Evolutionary conservation across 1,140 invertebrate species (phyloP), one percentile per base, ranked within the genome.

Genomic region (Epicauta chinensis): DNA sequence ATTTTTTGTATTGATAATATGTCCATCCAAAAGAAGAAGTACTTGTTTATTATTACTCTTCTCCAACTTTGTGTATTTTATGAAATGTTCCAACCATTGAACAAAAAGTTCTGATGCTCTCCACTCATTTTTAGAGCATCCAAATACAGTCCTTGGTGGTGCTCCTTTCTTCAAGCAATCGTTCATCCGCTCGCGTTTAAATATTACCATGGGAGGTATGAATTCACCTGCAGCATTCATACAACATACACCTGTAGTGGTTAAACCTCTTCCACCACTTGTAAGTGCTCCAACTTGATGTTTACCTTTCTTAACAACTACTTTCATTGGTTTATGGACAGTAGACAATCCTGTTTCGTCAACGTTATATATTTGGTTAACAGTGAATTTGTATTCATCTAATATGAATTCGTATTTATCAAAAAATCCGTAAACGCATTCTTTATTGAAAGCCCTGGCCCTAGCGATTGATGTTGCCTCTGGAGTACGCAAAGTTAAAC

Each of bases 361-460:
- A 13, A 65, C 64, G 7, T 61, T 51, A 9, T 59, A 59, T 13
- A 67, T 71, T 42, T 53, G 14, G 34, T 57, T 48, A 13, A 53
- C 15, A 47, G 50, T 35, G 40, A 63, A 64, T 9, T 53, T 54
- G 46, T 60, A 15, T 50, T 53, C 23, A 59, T 66, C 41, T 59
- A 67, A 42, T 2, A 71, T 60, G 13, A 2, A 55, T 15, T 42
- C 15, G 11, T 70, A 43, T 56, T 70, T 68, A 29, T 60, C 48
- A 56, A 55, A 62, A 55, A 69, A 68, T 37, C n/a, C 16, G 16
- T 56, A 30, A 11, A 72, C 70, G 38, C 70, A 73, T 30, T 11
- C 56, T 58, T 54, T 64, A 60, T 77, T 78, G 53, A 76, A 76
- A 38, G 64, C 69, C 10, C 68, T 71, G 10, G 70, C 70, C 50